phyloP scores from a whole-genome alignment of 2,888 invertebrate species.

The Zhengitettix transpicula region DNA sequence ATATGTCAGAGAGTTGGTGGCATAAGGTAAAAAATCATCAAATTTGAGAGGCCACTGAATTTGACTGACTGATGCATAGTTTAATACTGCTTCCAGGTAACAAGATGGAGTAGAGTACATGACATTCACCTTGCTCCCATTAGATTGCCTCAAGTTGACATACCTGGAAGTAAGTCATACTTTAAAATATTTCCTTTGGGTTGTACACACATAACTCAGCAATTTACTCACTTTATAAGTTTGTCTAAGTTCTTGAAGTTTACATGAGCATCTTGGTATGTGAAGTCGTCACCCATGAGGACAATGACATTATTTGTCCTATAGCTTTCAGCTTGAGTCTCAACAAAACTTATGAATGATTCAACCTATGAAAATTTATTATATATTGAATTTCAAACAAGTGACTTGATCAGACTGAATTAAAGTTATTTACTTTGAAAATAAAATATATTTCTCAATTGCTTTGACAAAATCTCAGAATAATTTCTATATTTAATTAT shows the following conservation, averaged over 20 bases:
- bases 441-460: neutral
- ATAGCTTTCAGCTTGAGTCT: slow-evolving; percentile 24
- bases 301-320: slow-evolving; percentile 40
- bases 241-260: slow-evolving; percentile 39
- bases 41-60: slow-evolving; percentile 51
- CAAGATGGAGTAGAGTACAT: slow-evolving; percentile 78
- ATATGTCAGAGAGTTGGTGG: slow-evolving; percentile 65
- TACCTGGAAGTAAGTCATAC: slow-evolving; percentile 25
- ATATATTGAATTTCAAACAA: neutral
- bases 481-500: too few species aligned
- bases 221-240: slow-evolving; percentile 11
- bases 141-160: slow-evolving; percentile 38
- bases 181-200: too few species aligned
- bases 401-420: neutral
- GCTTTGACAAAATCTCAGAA: too few species aligned
- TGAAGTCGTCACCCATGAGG: slow-evolving; percentile 50
- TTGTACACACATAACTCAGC: too few species aligned
- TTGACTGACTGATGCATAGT: slow-evolving; percentile 36
- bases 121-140: slow-evolving; percentile 51
- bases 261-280: slow-evolving; percentile 33
- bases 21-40: slow-evolving; percentile 88
- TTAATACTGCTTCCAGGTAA: slow-evolving; percentile 52
- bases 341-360: slow-evolving; percentile 19
- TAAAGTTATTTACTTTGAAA: neutral
- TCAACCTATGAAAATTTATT: slow-evolving; percentile 17